A percentile compares a stretch with the other conserved stretches of the same genome.
Conservation (phyloP, 2,888 invertebrate species). For the Tenthredo scrophulariae region DNA sequence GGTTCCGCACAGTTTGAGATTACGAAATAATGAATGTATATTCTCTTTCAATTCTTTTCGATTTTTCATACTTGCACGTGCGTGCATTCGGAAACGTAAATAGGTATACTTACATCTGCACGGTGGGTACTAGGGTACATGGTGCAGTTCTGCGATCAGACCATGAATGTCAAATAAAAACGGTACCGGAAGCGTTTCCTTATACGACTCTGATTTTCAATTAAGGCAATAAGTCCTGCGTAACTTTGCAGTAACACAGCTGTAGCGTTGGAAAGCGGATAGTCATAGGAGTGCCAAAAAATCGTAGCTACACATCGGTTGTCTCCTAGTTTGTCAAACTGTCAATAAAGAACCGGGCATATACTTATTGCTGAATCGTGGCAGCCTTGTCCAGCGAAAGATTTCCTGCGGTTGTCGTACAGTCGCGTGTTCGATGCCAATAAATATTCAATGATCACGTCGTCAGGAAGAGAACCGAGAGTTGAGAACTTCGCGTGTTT, state of each 20-base stretch:
- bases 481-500: conserved; percentile 39
- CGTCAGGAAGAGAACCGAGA: not conserved
- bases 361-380: not conserved
- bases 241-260: not conserved
- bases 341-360: not conserved
- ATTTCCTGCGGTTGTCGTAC: conserved; percentile 18
- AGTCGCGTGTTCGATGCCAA: conserved; percentile 43
- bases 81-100: not conserved
- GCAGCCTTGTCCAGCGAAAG: not conserved
- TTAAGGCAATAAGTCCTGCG: not conserved
- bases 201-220: not conserved
- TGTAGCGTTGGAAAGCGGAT: not conserved
- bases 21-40: conserved; percentile 1
- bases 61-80: conserved; percentile 23
- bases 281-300: not conserved
- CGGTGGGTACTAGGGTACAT: not conserved
- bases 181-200: conserved; percentile 16
- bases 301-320: not conserved
- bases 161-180: conserved; percentile 27
- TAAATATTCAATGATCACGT: conserved; percentile 44
- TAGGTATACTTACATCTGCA: not conserved
- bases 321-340: conserved; percentile 20
- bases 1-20: conserved; percentile 16
- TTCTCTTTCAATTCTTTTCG: not conserved
- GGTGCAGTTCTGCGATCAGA: not conserved